Conservation (phyloP, 2,797 vertebrate genomes). For the Brotula barbata region DNA sequence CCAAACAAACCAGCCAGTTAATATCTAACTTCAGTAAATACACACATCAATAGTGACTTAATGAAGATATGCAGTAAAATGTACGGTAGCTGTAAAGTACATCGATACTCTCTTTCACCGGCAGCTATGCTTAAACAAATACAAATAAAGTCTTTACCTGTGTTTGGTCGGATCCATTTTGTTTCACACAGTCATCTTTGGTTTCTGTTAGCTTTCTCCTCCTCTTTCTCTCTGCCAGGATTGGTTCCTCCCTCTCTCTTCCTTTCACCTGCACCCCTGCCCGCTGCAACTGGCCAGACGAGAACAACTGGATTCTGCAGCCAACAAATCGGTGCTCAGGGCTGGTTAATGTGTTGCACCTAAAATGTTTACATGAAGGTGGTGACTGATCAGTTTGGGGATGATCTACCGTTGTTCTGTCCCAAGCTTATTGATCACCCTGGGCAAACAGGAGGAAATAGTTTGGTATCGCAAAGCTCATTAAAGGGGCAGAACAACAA, state of each 20-base stretch:
- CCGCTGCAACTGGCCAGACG: conserved; percentile 64
- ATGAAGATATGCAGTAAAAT: conserved; percentile 6
- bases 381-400: conserved; percentile 28
- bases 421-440: conserved; percentile 25
- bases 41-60: background rate
- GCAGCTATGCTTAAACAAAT: background rate
- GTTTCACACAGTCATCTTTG: conserved; percentile 73
- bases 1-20: background rate
- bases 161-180: conserved; percentile 70
- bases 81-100: background rate
- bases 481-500: background rate
- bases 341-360: conserved; percentile 53
- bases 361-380: conserved; percentile 24
- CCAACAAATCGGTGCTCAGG: conserved; percentile 51
- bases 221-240: conserved; percentile 41
- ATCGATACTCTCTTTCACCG: background rate
- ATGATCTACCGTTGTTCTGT: conserved; percentile 27
- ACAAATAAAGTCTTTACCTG: conserved; percentile 70
- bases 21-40: conserved; percentile 2
- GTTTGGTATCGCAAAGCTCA: conserved; percentile 8
- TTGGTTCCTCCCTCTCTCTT: conserved; percentile 62
- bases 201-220: conserved; percentile 62
- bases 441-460: conserved; percentile 24
- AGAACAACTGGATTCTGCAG: conserved; percentile 73
- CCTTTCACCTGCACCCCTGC: conserved; percentile 62